Evolutionary conservation across 2,888 invertebrate species (phyloP).

Genomic region (Lasioglossum figueresi): DNA sequence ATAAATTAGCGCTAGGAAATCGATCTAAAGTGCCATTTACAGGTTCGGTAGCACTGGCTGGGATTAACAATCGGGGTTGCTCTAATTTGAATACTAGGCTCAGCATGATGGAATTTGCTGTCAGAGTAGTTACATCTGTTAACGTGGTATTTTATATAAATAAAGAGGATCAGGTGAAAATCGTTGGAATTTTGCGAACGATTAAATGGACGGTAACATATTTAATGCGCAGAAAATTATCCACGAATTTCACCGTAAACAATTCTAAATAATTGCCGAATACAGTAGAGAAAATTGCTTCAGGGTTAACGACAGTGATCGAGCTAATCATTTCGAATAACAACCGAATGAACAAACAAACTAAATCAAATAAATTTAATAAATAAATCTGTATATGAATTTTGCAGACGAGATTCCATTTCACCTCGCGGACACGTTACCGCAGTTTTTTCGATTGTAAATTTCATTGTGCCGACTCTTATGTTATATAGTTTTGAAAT

Average conservation of each 20-base stretch:
- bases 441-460: background rate
- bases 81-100: constrained; percentile 8
- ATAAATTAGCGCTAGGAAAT: constrained; percentile 22
- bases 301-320: background rate
- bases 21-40: constrained; percentile 10
- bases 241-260: background rate
- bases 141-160: background rate
- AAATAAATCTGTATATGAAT: background rate
- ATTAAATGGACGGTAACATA: background rate
- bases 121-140: background rate
- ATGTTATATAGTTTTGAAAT: background rate
- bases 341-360: background rate
- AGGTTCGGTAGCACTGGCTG: background rate
- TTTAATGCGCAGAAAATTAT: background rate
- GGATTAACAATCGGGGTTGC: constrained; percentile 11
- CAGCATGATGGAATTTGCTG: background rate
- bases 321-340: background rate
- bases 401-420: background rate
- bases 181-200: background rate
- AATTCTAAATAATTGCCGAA: background rate
- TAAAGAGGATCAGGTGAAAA: background rate
- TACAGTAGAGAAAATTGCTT: background rate
- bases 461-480: background rate
- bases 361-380: too few species aligned
- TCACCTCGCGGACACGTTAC: background rate